phyloP scores from a whole-genome alignment of 2,113 vertebrate genomes.

The Dromaius novaehollandiae region DNA sequence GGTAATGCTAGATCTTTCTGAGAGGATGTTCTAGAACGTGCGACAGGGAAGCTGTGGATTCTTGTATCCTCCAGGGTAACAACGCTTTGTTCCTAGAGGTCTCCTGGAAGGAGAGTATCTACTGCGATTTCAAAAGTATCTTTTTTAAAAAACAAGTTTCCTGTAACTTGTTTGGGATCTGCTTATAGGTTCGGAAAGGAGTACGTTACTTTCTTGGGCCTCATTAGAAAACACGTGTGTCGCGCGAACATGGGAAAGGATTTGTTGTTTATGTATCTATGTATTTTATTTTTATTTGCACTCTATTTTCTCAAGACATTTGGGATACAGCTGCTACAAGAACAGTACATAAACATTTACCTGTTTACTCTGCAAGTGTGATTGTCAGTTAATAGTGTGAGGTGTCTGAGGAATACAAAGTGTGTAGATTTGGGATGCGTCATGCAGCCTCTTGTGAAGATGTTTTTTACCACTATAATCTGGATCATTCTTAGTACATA shows the following conservation, averaged over 20 bases:
- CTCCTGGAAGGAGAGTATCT: not conserved
- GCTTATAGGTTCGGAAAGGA: not conserved
- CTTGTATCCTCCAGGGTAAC: not conserved
- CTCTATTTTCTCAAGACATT: not conserved
- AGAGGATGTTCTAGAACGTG: not conserved
- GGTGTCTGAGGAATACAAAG: not conserved
- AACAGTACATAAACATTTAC: too few species aligned
- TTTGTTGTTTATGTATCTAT: fast-evolving
- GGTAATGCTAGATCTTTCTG: not conserved
- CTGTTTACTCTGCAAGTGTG: not conserved
- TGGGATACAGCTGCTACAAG: not conserved
- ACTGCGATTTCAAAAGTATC: not conserved
- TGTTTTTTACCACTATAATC: not conserved
- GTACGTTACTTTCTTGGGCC: not conserved
- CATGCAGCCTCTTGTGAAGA: not conserved
- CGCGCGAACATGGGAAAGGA: not conserved
- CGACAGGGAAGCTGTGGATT: not conserved
- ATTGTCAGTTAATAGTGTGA: fast-evolving
- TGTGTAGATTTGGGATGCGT: not conserved
- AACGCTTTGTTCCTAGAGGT: not conserved
- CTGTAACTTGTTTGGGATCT: not conserved
- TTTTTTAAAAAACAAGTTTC: not conserved
- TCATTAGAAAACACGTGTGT: fast-evolving
- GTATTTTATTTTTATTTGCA: not conserved
- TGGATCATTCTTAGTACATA: not conserved